Conservation (phyloP, 1,140 invertebrate genomes). For the Araneus ventricosus region DNA sequence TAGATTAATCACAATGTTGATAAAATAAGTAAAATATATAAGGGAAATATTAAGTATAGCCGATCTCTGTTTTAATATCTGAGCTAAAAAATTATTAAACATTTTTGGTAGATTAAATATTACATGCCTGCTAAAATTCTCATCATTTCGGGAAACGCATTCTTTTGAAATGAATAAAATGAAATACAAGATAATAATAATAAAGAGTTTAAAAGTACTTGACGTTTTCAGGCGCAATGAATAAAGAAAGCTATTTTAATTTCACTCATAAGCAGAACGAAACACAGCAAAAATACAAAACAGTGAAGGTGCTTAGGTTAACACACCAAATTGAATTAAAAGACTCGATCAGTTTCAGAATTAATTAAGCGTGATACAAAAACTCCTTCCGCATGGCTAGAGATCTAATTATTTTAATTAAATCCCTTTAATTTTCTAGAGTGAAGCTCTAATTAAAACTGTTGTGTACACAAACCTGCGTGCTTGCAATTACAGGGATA, state of each 20-base stretch:
- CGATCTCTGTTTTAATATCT: no score
- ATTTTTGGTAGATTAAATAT: no score
- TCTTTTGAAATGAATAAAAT: no score
- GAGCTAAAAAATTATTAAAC: no score
- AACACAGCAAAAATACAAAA: neutral
- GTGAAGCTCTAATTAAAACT: neutral
- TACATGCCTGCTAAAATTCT: no score
- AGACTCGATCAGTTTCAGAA: neutral
- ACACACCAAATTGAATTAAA: neutral
- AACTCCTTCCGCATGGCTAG: neutral
- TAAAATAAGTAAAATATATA: no score
- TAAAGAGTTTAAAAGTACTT: no score
- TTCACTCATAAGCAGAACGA: neutral
- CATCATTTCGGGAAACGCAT: no score
- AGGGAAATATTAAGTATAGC: no score
- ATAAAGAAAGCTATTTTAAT: neutral
- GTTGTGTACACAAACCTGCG: neutral
- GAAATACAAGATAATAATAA: no score
- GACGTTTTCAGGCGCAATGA: no score
- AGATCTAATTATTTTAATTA: neutral
- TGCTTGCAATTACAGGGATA: neutral
- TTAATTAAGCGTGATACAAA: neutral
- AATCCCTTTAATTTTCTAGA: neutral
- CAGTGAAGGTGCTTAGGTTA: neutral
- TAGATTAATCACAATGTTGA: no score